Percentiles rank a stretch among this genome's conserved stretches.
Evolutionary conservation across 2,797 vertebrate genomes (phyloP).

Genomic region (Pristis pectinata): DNA sequence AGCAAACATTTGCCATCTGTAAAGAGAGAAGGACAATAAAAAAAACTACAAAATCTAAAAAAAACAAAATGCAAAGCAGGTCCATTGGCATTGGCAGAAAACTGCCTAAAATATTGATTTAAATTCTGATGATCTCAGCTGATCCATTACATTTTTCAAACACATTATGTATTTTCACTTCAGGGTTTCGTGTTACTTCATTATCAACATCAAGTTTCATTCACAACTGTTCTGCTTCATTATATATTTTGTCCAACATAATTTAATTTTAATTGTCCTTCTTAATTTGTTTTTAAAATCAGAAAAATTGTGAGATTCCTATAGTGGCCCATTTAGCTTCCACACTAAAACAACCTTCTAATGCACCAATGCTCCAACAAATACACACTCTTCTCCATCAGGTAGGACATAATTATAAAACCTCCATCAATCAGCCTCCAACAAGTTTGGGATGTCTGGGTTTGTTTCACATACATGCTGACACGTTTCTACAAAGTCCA

Average conservation of each 20-base stretch:
- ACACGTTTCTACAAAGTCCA: too few relatives aligned
- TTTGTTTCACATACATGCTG: too few relatives aligned
- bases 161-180: neutral
- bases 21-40: constrained; percentile 25
- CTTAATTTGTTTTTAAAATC: neutral
- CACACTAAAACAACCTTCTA: neutral
- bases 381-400: neutral
- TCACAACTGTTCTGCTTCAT: neutral
- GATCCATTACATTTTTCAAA: too few relatives aligned
- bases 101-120: neutral
- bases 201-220: neutral
- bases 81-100: neutral
- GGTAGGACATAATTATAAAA: too few relatives aligned
- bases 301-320: neutral
- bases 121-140: too few relatives aligned
- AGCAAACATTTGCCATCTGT: constrained; percentile 75
- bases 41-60: constrained; percentile 26
- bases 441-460: too few relatives aligned
- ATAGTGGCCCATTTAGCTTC: neutral
- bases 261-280: neutral
- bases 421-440: too few relatives aligned
- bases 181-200: neutral
- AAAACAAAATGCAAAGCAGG: neutral
- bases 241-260: neutral
- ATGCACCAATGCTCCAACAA: neutral